Conservation (phyloP, 2,888 invertebrate genomes). For the Drosophila suboccidentalis region DNA sequence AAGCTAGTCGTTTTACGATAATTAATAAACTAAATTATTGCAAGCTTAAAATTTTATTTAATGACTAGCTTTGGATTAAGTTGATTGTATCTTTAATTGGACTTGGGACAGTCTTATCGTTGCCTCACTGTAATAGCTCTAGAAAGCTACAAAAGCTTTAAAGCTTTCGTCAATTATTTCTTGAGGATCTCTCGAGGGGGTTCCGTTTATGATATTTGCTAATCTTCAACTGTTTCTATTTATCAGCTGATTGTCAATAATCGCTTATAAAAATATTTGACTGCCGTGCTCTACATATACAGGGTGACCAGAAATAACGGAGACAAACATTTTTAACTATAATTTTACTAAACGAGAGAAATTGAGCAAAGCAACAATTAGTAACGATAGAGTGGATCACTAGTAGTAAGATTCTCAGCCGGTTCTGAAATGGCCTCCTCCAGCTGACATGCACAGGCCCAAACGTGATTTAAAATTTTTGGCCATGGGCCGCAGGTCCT, state of each 20-base stretch:
- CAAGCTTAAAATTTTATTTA: no score
- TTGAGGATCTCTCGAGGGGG: conserved; percentile 5
- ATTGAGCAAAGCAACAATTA: no score
- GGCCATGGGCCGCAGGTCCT: no score
- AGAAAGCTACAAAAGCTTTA: not conserved
- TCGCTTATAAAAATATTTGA: conserved; percentile 36
- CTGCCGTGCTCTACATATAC: not conserved
- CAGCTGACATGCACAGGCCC: no score
- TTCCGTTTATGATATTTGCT: conserved; percentile 16
- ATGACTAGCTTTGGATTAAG: not conserved
- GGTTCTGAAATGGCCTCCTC: no score
- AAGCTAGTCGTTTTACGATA: not conserved
- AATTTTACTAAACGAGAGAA: no score
- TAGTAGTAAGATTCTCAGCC: no score
- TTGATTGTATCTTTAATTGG: not conserved
- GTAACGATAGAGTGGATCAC: no score
- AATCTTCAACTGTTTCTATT: conserved; percentile 33
- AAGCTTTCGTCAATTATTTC: not conserved
- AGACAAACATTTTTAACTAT: no score
- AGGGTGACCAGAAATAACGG: no score
- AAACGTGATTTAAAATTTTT: no score
- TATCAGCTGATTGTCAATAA: conserved; percentile 39
- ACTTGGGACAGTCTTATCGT: not conserved
- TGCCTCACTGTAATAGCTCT: conserved; percentile 16
- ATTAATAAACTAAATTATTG: not conserved